Evolutionary conservation across 2,113 vertebrate species (phyloP), one percentile per base, ranked within the genome.

Genomic region (Sarotherodon lohbergeri): DNA sequence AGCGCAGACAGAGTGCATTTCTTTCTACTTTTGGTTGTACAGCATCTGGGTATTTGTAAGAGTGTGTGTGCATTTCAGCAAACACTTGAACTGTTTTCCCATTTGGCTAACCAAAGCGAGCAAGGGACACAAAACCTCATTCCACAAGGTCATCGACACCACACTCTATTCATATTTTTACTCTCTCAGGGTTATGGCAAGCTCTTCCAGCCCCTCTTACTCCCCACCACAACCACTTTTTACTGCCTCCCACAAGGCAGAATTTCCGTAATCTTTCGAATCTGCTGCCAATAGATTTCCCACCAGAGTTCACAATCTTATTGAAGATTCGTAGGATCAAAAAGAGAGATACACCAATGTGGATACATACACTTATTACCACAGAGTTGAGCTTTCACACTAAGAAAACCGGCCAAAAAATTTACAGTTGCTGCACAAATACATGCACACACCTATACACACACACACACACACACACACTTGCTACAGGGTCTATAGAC

Each of bases 241-340:
- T 88, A 91, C 84, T 85, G 93, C 90, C 90, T 92, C 90, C 86
- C 61, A 66, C 90, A 73, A 71, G 83, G 89, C 88, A 82, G 66
- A 93, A 89, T 94, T 92, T 95, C 90, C 73, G 88, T 93, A 91
- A 96, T 95, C 91, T 94, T 92, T 85, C 73, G 90, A 94, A 92
- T 94, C 88, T 90, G 90, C 90, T 90, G 90, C 94, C 90, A 93
- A 88, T 87, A 92, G 86, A 94, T 96, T 95, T 94, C 95, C 94
- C 94, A 90, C 86, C 81, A 92, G 93, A 94, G 84, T 92, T 92
- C 88, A 88, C 54, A 19, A 88, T 89, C 85, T 85, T 88, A 92
- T 92, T 93, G 90, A 92, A 91, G 89, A 94, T 88, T 88, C 73
- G 66, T 24, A 54, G 57, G 85, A 89, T 93, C 84, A 88, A 92